These are phyloP conservation scores for Proisotoma minuta DNA, from an alignment of 2,888 invertebrate species.

Conservation along the genomic window DNA sequence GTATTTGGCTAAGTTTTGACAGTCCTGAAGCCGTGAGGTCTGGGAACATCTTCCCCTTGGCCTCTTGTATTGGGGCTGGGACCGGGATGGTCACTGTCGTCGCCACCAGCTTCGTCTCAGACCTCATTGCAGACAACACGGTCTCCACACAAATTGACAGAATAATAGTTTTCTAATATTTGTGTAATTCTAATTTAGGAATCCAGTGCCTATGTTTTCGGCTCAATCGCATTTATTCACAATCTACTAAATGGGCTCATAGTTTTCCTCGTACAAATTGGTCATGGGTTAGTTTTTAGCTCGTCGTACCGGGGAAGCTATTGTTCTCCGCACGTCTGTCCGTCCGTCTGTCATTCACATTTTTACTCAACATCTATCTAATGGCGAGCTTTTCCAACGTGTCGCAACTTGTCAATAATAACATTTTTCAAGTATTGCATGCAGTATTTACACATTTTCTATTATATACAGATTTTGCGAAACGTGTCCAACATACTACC, in stretches of 20 bases:
- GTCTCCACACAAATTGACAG: conserved; percentile 20
- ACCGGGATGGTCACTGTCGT: conserved; percentile 40
- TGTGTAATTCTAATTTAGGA: conserved; percentile 13
- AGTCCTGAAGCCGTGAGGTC: conserved; percentile 25
- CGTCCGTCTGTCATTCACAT: too few relatives aligned
- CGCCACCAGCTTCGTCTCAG: conserved; percentile 46
- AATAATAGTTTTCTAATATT: neutral
- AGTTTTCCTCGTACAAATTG: conserved; percentile 29
- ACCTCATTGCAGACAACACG: conserved; percentile 48
- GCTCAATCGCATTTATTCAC: conserved; percentile 28
- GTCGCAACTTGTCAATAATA: too few relatives aligned
- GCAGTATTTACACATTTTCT: too few relatives aligned
- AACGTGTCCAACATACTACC: conserved; percentile 27
- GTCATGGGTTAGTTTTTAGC: conserved; percentile 26
- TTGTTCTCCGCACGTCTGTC: too few relatives aligned
- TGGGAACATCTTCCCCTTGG: conserved; percentile 43
- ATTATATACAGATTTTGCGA: conserved; percentile 22
- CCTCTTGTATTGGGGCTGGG: conserved; percentile 44
- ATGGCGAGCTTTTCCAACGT: too few relatives aligned
- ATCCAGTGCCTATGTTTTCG: conserved; percentile 33
- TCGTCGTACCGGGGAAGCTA: too few relatives aligned
- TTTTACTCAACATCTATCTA: too few relatives aligned
- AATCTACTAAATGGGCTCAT: conserved; percentile 34
- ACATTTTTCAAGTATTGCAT: too few relatives aligned
- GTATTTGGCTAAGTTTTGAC: conserved; percentile 38